A percentile compares a stretch with the other conserved stretches of the same genome.
These are phyloP conservation scores for Wiebesia pumilae DNA, from an alignment of 1,140 invertebrate species.

Conservation along the genomic window DNA sequence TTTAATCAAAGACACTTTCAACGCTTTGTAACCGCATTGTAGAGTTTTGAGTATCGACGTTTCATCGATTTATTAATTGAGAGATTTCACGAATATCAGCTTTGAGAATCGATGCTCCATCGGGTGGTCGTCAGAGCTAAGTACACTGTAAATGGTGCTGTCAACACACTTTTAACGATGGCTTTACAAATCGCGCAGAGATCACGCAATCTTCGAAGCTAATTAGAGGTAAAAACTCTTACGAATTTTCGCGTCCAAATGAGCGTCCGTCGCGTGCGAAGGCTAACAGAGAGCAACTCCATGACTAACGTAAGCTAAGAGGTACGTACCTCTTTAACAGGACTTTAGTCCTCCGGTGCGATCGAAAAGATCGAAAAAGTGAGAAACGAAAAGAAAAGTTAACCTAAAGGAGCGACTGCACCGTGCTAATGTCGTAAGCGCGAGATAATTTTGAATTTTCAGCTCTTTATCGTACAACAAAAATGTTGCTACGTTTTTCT, in stretches of 20 bases:
- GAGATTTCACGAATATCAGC: not conserved
- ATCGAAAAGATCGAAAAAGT: not conserved
- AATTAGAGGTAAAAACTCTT: not conserved
- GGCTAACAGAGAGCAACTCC: not conserved
- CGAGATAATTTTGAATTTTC: not conserved
- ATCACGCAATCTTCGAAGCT: not conserved
- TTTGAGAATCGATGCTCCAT: not conserved
- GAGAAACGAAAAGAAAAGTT: not conserved
- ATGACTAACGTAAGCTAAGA: not conserved
- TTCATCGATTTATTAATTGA: slow-evolving; percentile 3
- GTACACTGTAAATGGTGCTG: not conserved
- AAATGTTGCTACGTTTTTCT: not conserved
- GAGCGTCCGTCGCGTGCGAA: not conserved
- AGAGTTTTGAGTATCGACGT: not conserved
- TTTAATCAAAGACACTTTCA: not conserved
- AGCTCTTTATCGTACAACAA: not conserved
- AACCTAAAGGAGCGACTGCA: not conserved
- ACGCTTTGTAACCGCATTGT: not conserved
- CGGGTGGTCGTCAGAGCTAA: not conserved
- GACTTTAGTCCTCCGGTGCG: not conserved
- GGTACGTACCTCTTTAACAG: too few species aligned
- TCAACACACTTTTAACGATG: not conserved
- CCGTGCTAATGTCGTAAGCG: not conserved
- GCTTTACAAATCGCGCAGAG: not conserved
- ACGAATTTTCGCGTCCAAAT: not conserved